A percentile compares a stretch with the other conserved stretches of the same genome.
Evolutionary conservation across 2,113 vertebrate species (phyloP).

Genomic region (Thamnaconus septentrionalis): DNA sequence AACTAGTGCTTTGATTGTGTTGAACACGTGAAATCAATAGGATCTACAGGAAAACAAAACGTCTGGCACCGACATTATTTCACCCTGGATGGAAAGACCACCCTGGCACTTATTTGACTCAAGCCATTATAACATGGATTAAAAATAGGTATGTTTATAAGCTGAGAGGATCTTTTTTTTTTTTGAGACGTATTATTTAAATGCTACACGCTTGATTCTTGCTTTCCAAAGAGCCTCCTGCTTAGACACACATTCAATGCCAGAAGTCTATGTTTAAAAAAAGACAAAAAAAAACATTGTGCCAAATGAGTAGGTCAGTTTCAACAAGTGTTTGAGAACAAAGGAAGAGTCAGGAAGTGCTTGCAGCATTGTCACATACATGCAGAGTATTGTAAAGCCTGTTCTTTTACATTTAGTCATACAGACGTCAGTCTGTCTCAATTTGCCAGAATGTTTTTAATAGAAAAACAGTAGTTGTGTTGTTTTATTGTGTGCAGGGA

Average conservation of each 20-base stretch:
- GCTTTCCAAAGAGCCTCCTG: conserved; percentile 47
- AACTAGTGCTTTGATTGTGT: conserved; percentile 26
- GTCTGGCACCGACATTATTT: no score
- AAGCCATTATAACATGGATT: conserved; percentile 2
- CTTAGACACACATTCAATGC: conserved; percentile 36
- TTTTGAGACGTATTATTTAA: no score
- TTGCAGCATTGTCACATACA: background rate
- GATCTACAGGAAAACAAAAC: conserved; percentile 6
- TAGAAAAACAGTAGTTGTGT: conserved; percentile 20
- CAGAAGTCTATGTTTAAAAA: conserved; percentile 35
- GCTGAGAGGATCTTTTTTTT: background rate
- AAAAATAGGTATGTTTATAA: background rate
- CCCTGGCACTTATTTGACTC: conserved; percentile 5
- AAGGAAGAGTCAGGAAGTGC: background rate
- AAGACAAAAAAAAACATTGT: conserved; percentile 44
- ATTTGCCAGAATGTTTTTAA: conserved; percentile 37
- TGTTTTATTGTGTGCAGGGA: conserved; percentile 50
- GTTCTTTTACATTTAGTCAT: conserved; percentile 12
- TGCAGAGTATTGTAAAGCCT: background rate
- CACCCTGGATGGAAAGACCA: conserved; percentile 12
- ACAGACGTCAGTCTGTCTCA: conserved; percentile 8
- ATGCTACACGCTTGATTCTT: conserved; percentile 31
- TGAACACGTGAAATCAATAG: conserved; percentile 8
- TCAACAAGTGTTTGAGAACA: background rate
- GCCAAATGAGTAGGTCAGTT: no score